These are phyloP conservation scores for Siphlonurus alternatus DNA, from an alignment of 2,888 invertebrate species.

Conservation along the genomic window DNA sequence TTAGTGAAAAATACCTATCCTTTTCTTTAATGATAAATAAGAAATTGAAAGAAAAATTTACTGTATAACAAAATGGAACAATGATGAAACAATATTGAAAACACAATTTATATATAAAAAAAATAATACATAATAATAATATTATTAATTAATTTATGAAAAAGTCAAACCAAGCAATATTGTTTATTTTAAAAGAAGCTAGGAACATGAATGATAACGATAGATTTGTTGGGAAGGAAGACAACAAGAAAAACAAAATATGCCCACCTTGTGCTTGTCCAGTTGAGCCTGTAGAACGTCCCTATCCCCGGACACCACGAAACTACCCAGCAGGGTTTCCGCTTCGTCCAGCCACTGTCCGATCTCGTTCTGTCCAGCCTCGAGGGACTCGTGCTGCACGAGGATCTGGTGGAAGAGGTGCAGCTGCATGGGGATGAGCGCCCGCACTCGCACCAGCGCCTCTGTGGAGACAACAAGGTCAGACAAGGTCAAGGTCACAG, in stretches of 20 bases:
- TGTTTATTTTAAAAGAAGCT: too few relatives aligned
- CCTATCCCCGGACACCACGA: constrained; percentile 42
- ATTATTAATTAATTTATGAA: neutral
- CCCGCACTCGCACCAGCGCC: constrained; percentile 64
- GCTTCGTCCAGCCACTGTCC: constrained; percentile 74
- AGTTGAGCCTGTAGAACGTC: constrained; percentile 58
- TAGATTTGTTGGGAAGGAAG: neutral
- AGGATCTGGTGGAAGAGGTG: constrained; percentile 67
- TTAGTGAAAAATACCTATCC: neutral
- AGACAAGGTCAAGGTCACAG: too few relatives aligned
- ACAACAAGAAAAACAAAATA: constrained; percentile 14
- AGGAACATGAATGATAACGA: too few relatives aligned
- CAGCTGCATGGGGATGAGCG: constrained; percentile 63
- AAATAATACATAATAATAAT: too few relatives aligned
- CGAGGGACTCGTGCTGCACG: constrained; percentile 79
- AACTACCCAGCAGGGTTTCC: constrained; percentile 43
- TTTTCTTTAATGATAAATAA: neutral
- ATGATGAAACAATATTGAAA: too few relatives aligned
- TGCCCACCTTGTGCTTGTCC: constrained; percentile 65
- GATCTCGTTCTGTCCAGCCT: constrained; percentile 73
- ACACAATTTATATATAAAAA: too few relatives aligned
- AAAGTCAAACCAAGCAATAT: too few relatives aligned
- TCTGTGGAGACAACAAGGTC: constrained; percentile 34
- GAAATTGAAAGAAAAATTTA: neutral
- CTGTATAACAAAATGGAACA: too few relatives aligned